Evolutionary conservation across 2,797 vertebrate species (phyloP).

Genomic region (Botia kubotai): DNA sequence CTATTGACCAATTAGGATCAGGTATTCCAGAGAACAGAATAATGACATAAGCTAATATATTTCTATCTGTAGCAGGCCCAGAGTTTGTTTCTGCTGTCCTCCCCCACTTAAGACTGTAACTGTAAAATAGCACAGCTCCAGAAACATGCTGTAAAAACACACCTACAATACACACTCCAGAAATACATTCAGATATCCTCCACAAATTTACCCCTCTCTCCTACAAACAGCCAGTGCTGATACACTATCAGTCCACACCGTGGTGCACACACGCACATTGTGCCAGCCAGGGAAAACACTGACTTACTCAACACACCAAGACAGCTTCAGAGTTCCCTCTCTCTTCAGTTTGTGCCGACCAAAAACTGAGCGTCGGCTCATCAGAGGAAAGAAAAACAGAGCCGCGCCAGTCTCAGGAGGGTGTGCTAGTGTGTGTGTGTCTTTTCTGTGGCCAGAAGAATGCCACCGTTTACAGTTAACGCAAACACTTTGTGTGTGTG

Average conservation of each 20-base stretch:
- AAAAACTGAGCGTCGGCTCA: slow-evolving; percentile 42
- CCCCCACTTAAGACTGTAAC: slow-evolving; percentile 27
- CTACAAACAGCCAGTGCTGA: slow-evolving; percentile 47
- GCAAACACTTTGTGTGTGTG: slow-evolving; percentile 50
- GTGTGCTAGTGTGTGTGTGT: slow-evolving; percentile 7
- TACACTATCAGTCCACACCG: slow-evolving; percentile 54
- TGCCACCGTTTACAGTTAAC: slow-evolving; percentile 38
- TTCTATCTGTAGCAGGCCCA: neutral
- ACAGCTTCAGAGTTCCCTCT: slow-evolving; percentile 26
- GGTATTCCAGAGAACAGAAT: neutral
- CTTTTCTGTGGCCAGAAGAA: slow-evolving; percentile 28
- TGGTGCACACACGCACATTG: slow-evolving; percentile 37
- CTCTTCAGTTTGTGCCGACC: slow-evolving; percentile 45
- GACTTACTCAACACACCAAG: slow-evolving; percentile 48
- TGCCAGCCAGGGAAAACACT: slow-evolving; percentile 61
- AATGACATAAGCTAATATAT: neutral
- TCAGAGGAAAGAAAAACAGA: slow-evolving; percentile 58
- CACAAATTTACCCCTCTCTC: slow-evolving; percentile 50
- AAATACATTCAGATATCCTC: slow-evolving; percentile 40
- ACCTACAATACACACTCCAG: slow-evolving; percentile 47
- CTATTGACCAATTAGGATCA: neutral
- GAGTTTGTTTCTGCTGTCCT: neutral
- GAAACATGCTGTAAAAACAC: slow-evolving; percentile 56
- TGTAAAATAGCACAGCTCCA: slow-evolving; percentile 52
- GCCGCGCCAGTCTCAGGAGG: slow-evolving; percentile 32